Conservation (phyloP, 2,797 vertebrate genomes). For the Cuculus canorus region DNA sequence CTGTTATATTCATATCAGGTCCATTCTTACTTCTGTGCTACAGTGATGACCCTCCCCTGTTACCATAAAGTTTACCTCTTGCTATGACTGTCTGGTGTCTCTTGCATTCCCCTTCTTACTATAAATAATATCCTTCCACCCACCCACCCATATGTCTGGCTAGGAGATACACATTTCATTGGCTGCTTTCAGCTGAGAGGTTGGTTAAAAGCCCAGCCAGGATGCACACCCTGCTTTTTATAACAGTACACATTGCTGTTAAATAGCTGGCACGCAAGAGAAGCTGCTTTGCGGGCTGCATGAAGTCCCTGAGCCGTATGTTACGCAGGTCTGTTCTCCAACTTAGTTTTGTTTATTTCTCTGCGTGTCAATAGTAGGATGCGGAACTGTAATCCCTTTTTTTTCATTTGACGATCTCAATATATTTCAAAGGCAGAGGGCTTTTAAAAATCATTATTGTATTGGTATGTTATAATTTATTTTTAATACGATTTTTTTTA, state of each 20-base stretch:
- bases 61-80: not conserved
- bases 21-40: not conserved
- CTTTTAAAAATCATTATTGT: constrained; percentile 46
- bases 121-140: not conserved
- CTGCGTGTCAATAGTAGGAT: not conserved
- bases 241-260: not conserved
- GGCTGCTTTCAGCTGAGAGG: not conserved
- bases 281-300: constrained; percentile 9
- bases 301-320: constrained; percentile 8
- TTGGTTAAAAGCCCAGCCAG: constrained; percentile 19
- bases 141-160: not conserved
- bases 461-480: constrained; percentile 63
- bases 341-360: constrained; percentile 28
- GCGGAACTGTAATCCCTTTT: not conserved
- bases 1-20: not conserved
- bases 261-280: constrained; percentile 20
- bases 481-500: constrained; percentile 63
- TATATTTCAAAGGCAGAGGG: constrained; percentile 49
- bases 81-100: not conserved
- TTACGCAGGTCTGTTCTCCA: constrained; percentile 27
- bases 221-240: constrained; percentile 7
- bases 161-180: not conserved
- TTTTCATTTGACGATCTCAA: constrained; percentile 58
- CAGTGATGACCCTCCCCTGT: not conserved
- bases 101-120: not conserved